Conservation (phyloP, 1,140 invertebrate species). For the Drosophila repleta region DNA sequence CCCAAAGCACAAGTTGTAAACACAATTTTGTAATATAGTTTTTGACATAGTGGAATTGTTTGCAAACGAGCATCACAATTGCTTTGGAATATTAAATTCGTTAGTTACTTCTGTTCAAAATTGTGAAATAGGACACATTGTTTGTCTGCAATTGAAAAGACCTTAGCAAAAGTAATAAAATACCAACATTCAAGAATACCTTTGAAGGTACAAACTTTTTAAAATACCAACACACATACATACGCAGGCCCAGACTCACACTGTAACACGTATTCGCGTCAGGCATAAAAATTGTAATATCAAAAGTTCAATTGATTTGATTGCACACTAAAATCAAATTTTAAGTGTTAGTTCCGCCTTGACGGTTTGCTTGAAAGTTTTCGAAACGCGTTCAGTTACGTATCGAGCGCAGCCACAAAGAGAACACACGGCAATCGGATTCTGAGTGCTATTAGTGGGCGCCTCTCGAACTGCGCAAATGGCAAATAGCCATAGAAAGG, state of each 20-base stretch:
- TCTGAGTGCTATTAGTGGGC: constrained; percentile 27
- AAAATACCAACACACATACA: constrained; percentile 23
- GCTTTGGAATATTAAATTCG: not conserved
- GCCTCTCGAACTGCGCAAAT: constrained; percentile 60
- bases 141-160: not conserved
- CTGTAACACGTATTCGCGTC: constrained; percentile 27
- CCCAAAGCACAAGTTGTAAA: too few relatives aligned
- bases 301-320: constrained; percentile 44
- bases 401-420: not conserved
- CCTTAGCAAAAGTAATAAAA: constrained; percentile 2
- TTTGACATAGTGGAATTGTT: not conserved
- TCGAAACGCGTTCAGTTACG: not conserved
- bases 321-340: constrained; percentile 44
- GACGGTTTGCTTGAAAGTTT: not conserved
- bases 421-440: not conserved
- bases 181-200: constrained; percentile 7
- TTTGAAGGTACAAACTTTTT: constrained; percentile 13
- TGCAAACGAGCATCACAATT: not conserved
- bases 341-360: constrained; percentile 28
- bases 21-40: not conserved
- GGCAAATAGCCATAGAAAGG: constrained; percentile 33
- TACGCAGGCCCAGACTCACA: constrained; percentile 13
- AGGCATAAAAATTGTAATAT: constrained; percentile 51
- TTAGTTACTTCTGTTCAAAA: not conserved
- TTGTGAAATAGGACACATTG: not conserved